Conservation (phyloP, 2,797 vertebrate genomes). For the Picus viridis region DNA sequence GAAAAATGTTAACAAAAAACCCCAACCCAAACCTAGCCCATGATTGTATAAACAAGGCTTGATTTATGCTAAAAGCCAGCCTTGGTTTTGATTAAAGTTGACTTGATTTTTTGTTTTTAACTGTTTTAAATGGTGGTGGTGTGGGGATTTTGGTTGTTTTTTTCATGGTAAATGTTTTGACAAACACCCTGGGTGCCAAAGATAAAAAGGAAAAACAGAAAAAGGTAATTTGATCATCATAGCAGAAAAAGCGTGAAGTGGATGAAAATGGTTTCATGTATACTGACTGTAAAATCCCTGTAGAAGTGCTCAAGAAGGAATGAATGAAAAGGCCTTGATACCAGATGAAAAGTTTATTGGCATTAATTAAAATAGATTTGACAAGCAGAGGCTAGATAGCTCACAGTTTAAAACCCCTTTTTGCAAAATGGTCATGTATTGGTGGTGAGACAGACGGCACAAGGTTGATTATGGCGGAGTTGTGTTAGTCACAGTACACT, state of each 20-base stretch:
- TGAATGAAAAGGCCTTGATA: slow-evolving; percentile 46
- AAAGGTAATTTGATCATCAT: background rate
- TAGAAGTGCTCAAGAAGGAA: background rate
- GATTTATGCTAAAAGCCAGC: background rate
- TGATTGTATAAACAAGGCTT: background rate
- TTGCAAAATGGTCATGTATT: slow-evolving; percentile 46
- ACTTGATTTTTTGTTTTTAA: background rate
- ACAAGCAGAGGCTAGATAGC: slow-evolving; percentile 46
- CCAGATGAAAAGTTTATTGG: slow-evolving; percentile 75
- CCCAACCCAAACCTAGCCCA: too few relatives aligned
- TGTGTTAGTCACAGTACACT: slow-evolving; percentile 75
- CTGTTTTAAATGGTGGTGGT: too few relatives aligned
- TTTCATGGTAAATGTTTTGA: background rate
- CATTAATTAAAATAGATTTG: slow-evolving; percentile 79
- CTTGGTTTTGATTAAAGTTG: background rate
- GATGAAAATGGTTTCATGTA: background rate
- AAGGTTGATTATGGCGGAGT: slow-evolving; percentile 66
- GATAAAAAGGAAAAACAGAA: background rate
- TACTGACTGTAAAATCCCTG: background rate
- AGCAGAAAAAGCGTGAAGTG: background rate
- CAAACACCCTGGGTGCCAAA: background rate
- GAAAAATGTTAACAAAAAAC: too few relatives aligned
- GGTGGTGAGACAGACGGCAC: slow-evolving; percentile 66
- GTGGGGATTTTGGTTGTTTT: background rate
- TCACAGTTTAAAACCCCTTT: slow-evolving; percentile 52